Evolutionary conservation across 2,888 invertebrate species (phyloP).

Genomic region (Plebejus argus): DNA sequence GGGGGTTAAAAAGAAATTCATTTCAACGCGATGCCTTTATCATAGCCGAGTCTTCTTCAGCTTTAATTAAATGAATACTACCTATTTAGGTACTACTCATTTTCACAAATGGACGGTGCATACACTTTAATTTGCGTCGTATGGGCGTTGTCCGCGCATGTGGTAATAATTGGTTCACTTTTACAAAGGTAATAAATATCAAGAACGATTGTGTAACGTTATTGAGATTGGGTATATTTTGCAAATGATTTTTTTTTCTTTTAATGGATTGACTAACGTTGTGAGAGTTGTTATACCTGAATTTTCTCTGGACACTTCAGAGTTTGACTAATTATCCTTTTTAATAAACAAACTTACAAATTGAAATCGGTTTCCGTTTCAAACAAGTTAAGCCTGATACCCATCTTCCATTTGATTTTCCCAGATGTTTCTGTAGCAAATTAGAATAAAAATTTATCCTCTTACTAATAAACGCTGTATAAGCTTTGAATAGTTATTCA

Average conservation of each 20-base stretch:
- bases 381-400: not conserved
- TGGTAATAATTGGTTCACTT: slow-evolving; percentile 3
- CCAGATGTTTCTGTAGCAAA: not conserved
- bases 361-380: not conserved
- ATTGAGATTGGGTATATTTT: not conserved
- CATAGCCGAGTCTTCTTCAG: not conserved
- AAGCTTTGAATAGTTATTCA: too few relatives aligned
- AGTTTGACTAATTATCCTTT: not conserved
- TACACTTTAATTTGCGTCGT: not conserved
- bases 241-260: not conserved
- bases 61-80: not conserved
- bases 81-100: not conserved
- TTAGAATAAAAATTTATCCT: slow-evolving; percentile 11
- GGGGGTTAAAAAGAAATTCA: not conserved
- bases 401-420: not conserved
- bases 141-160: not conserved
- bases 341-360: not conserved
- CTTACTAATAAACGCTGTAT: too few relatives aligned
- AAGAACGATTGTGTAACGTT: not conserved
- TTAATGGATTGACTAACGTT: not conserved
- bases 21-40: not conserved
- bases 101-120: not conserved
- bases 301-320: not conserved
- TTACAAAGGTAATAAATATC: slow-evolving; percentile 1
- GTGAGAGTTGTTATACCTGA: not conserved